These are phyloP conservation scores for Buathra laborator DNA, from an alignment of 2,888 invertebrate species.

Conservation along the genomic window DNA sequence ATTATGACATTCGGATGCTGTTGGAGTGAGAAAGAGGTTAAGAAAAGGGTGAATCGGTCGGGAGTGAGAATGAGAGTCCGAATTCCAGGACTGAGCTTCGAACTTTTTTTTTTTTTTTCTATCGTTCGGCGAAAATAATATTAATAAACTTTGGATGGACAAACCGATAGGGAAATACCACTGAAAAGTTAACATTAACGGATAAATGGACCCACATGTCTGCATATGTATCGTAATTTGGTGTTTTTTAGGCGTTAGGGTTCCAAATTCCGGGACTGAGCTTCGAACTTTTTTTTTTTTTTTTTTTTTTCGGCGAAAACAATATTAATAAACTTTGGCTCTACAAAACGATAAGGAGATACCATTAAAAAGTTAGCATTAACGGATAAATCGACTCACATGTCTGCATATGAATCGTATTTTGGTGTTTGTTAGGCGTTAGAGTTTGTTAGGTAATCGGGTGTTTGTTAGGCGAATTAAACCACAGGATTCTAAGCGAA, in stretches of 20 bases:
- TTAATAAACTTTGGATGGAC: neutral
- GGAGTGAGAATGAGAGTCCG: slow-evolving; percentile 33
- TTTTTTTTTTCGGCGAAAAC: neutral
- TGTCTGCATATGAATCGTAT: neutral
- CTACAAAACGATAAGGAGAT: neutral
- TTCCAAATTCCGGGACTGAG: slow-evolving; percentile 37
- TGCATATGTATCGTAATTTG: neutral
- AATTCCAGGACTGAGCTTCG: slow-evolving; percentile 37
- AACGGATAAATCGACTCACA: neutral
- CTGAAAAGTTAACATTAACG: neutral
- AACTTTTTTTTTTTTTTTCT: neutral
- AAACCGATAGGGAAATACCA: neutral
- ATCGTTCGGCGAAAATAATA: neutral
- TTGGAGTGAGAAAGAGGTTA: slow-evolving; percentile 30
- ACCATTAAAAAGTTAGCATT: neutral
- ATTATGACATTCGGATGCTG: slow-evolving; percentile 59
- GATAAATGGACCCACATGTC: neutral
- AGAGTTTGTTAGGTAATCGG: slow-evolving; percentile 19
- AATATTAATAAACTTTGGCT: neutral
- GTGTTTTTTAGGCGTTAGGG: neutral
- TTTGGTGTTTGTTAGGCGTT: slow-evolving; percentile 3
- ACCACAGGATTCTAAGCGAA: slow-evolving; percentile 28
- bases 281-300: neutral
- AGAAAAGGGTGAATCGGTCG: slow-evolving; percentile 18
- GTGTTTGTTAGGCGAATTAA: slow-evolving; percentile 42